phyloP scores from a whole-genome alignment of 2,888 invertebrate genomes.

The Trissonchulus sp. region DNA sequence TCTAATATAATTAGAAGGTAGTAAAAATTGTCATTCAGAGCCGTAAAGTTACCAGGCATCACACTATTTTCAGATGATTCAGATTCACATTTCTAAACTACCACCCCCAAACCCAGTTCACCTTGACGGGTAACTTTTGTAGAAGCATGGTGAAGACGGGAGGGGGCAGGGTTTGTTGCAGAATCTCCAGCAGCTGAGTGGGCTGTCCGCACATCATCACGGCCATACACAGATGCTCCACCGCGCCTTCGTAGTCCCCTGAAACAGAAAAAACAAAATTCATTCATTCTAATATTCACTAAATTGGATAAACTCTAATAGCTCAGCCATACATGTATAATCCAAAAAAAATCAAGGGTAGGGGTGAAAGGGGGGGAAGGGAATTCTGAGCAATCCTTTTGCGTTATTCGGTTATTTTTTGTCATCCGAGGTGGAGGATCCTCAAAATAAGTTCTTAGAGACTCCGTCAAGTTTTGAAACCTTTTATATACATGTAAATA shows the following conservation, averaged over 20 bases:
- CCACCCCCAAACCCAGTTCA: background rate
- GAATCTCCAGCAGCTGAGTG: conserved; percentile 74
- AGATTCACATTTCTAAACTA: background rate
- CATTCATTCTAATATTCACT: too few species aligned
- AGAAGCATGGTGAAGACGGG: conserved; percentile 83
- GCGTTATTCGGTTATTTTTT: too few species aligned
- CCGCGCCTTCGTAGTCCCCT: conserved; percentile 66
- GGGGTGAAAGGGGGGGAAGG: background rate
- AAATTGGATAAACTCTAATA: background rate
- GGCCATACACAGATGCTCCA: conserved; percentile 91
- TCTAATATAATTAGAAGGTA: too few species aligned
- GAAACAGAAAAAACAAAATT: conserved; percentile 31
- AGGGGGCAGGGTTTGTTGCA: conserved; percentile 90
- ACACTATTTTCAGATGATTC: too few species aligned
- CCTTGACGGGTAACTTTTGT: conserved; percentile 64
- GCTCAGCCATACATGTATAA: conserved; percentile 6
- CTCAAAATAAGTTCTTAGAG: too few species aligned
- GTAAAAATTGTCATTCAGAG: too few species aligned
- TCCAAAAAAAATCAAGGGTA: background rate
- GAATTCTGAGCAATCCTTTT: too few species aligned
- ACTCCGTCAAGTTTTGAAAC: too few species aligned
- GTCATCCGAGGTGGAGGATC: too few species aligned
- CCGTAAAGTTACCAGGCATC: too few species aligned
- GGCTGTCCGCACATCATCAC: conserved; percentile 96
- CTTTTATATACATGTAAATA: too few species aligned